A percentile compares a stretch with the other conserved stretches of the same genome.
These are phyloP conservation scores for Romanogobio albipinnatus DNA, from an alignment of 2,113 vertebrate species.

Conservation along the genomic window DNA sequence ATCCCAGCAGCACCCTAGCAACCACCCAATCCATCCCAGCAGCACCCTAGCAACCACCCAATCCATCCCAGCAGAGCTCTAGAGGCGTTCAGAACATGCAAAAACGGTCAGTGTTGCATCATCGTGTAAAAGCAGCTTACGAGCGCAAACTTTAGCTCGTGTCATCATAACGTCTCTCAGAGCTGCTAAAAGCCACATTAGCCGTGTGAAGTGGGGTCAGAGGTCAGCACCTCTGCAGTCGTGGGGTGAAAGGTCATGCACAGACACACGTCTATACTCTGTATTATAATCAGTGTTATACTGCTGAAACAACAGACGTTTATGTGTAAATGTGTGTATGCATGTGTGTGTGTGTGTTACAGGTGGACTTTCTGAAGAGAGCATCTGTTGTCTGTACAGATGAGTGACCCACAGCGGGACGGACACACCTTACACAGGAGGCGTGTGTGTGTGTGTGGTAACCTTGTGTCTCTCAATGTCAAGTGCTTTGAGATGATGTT, in stretches of 20 bases:
- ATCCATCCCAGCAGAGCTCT: background rate
- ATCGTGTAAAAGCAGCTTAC: background rate
- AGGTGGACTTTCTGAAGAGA: slow-evolving; percentile 5
- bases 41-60: no score
- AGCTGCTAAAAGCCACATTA: background rate
- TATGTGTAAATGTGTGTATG: background rate
- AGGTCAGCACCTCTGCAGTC: background rate
- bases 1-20: no score
- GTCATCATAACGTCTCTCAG: background rate
- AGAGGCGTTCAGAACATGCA: background rate
- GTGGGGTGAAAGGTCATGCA: background rate
- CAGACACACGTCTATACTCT: background rate
- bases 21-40: no score
- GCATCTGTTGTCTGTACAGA: slow-evolving; percentile 53
- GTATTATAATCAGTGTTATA: background rate
- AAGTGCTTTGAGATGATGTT: background rate
- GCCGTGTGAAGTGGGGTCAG: background rate
- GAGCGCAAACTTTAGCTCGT: background rate
- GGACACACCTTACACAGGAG: slow-evolving; percentile 33
- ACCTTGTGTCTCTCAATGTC: slow-evolving; percentile 61
- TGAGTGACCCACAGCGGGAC: slow-evolving; percentile 46
- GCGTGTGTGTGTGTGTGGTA: slow-evolving; percentile 37
- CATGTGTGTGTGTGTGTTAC: slow-evolving; percentile 3
- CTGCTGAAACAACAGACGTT: background rate
- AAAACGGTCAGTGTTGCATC: background rate